A percentile compares a stretch with the other conserved stretches of the same genome.
phyloP scores from a whole-genome alignment of 2,113 vertebrate genomes.

The Megaptera novaeangliae region DNA sequence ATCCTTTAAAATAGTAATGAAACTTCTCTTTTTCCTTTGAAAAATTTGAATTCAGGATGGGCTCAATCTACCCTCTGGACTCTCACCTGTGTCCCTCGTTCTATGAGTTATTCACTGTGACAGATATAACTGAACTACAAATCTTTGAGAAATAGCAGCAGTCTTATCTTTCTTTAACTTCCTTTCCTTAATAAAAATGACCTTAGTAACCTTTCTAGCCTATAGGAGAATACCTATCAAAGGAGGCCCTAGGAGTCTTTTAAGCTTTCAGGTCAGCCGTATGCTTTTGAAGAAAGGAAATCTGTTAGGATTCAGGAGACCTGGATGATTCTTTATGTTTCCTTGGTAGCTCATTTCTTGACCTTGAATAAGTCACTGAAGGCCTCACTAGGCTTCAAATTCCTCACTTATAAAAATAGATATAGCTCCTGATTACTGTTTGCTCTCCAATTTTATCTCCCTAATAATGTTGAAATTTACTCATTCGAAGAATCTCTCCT shows the following conservation, averaged over 20 bases:
- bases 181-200: conserved; percentile 30
- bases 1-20: not conserved
- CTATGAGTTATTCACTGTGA: conserved; percentile 15
- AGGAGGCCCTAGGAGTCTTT: not conserved
- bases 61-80: not conserved
- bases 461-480: not conserved
- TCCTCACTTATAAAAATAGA: not conserved
- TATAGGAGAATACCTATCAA: conserved; percentile 46
- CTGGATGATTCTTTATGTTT: not conserved
- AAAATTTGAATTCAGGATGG: not conserved
- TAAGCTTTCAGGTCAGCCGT: conserved; percentile 1
- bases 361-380: not conserved
- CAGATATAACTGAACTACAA: conserved; percentile 1
- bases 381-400: not conserved
- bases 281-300: conserved; percentile 20
- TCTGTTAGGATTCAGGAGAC: conserved; percentile 1
- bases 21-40: not conserved
- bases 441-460: not conserved
- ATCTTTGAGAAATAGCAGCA: conserved; percentile 14
- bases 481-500: not conserved
- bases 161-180: conserved; percentile 16
- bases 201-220: not conserved
- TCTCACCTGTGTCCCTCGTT: not conserved
- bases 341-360: conserved; percentile 18
- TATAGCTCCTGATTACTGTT: not conserved